phyloP scores from a whole-genome alignment of 2,888 invertebrate species.

The Agrochola circellaris region DNA sequence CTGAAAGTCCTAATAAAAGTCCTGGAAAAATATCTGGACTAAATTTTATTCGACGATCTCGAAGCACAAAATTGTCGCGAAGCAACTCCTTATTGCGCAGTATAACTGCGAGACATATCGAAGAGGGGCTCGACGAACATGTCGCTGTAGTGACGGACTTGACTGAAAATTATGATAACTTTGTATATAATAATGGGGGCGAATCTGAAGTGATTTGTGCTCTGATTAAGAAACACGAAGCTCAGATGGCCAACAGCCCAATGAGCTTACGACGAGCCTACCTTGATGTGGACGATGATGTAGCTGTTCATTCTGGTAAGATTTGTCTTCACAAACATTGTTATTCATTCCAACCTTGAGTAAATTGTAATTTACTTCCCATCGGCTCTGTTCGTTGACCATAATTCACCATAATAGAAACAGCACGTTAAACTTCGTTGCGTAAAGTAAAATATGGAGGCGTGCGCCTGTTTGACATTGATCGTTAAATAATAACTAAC shows the following conservation, averaged over 20 bases:
- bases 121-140: conserved; percentile 85
- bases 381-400: conserved; percentile 49
- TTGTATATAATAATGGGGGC: conserved; percentile 84
- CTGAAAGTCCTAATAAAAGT: conserved; percentile 90
- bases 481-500: conserved; percentile 64
- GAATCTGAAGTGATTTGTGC: conserved; percentile 85
- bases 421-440: conserved; percentile 58
- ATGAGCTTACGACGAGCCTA: conserved; percentile 87
- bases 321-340: conserved; percentile 30
- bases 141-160: conserved; percentile 83
- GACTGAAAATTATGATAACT: conserved; percentile 84
- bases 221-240: conserved; percentile 87
- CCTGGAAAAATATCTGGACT: conserved; percentile 88
- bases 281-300: conserved; percentile 92
- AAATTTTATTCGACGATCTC: conserved; percentile 93
- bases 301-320: conserved; percentile 94
- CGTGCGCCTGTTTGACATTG: conserved; percentile 68
- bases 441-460: conserved; percentile 68
- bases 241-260: conserved; percentile 84
- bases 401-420: conserved; percentile 64
- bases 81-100: conserved; percentile 92
- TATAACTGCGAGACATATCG: conserved; percentile 88
- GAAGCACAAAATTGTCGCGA: conserved; percentile 93
- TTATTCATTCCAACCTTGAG: conserved; percentile 53
- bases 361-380: conserved; percentile 65